Conservation (phyloP, 30 jellyfish, hydroid and myxozoan genomes). For the Cassiopea xamachana region DNA sequence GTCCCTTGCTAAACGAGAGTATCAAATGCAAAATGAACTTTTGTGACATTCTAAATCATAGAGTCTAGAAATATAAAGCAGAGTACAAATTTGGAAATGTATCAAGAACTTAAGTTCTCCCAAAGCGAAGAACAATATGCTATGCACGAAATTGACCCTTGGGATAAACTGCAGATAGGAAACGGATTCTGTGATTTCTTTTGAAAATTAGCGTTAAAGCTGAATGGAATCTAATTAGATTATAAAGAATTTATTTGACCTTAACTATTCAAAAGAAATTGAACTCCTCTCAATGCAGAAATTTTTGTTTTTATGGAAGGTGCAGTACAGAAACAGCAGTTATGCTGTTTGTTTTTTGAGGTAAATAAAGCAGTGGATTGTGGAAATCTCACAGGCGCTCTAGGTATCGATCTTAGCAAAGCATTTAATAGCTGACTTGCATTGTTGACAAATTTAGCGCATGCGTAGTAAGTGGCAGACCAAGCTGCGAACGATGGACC, state of each 20-base stretch:
- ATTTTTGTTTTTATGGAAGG: neutral
- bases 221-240: too few relatives aligned
- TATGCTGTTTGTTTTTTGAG: neutral
- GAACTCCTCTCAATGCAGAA: neutral
- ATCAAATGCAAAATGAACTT: neutral
- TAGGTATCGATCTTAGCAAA: neutral
- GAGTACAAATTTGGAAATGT: neutral
- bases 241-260: neutral
- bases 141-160: neutral
- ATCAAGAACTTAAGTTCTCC: neutral
- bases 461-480: too few relatives aligned
- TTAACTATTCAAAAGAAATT: neutral
- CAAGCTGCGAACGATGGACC: too few relatives aligned
- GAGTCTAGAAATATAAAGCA: neutral
- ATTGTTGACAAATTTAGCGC: too few relatives aligned
- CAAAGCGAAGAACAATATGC: neutral
- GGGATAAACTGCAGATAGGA: neutral
- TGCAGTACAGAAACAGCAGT: slow-evolving; percentile 7
- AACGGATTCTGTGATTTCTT: neutral
- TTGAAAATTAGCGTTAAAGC: neutral
- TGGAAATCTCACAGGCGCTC: neutral
- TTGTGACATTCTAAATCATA: neutral
- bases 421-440: neutral
- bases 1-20: neutral
- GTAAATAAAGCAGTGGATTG: neutral